Evolutionary conservation across 2,888 invertebrate species (phyloP), one percentile per base, ranked within the genome.

Genomic region (Blastobasis lacticolella): DNA sequence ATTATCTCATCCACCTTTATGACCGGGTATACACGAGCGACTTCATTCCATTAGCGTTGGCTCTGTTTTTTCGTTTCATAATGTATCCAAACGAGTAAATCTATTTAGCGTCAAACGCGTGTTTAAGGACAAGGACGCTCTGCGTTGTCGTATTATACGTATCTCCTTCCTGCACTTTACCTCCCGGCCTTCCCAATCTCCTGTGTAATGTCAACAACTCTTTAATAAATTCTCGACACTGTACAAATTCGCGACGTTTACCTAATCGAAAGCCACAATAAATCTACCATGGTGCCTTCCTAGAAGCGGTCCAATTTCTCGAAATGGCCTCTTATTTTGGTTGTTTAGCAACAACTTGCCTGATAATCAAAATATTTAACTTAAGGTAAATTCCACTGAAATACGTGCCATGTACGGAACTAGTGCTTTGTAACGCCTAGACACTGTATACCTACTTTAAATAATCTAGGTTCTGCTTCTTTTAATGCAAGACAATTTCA

Each of bases 361-460:
- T 48, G 48, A 48, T 48, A 44, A 43, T 48, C 48, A 44, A 48
- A 51, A 51, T 51, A 51, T 51, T 51, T 51, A 48, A 48, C 48
- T 51, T 51, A 4, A 38, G 44, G 40, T 36, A 51, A 43, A 37
- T 50, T 50, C 10, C 38, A 40, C 10, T 46, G 37, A 23, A 23
- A 23, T 23, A 23, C 23, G 23, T 23, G 23, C 23, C 23, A 23
- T 23, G 23, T 23, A 23, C 23, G 23, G 23, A 23, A 23, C 23
- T 23, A 3, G 23, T 23, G 23, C 3, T 23, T 23, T 3, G 23
- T 23, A 23, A 23, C 23, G 23, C 23, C 23, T 3, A 23, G 23
- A 23, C 3, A 23, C 23, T 23, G 23, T 23, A 23, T 23, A 23
- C n/a, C n/a, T 23, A 23, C 23, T 23, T 23, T 23, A 23, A 23